These are phyloP conservation scores for Deilephila elpenor DNA, from an alignment of 2,888 invertebrate genomes.

Conservation along the genomic window DNA sequence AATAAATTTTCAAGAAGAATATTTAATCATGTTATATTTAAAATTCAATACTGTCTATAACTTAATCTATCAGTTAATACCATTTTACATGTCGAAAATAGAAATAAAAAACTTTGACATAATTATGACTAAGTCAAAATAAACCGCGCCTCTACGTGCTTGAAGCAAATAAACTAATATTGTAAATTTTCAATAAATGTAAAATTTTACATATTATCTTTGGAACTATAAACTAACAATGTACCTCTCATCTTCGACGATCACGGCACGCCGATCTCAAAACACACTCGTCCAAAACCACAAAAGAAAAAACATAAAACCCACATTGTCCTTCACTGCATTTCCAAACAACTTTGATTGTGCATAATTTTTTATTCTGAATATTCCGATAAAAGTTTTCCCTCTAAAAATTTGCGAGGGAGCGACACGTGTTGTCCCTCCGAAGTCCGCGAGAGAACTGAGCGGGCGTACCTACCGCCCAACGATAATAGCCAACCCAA, in stretches of 20 bases:
- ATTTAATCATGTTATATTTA: too few relatives aligned
- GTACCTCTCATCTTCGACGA: conserved; percentile 68
- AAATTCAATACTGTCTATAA: too few relatives aligned
- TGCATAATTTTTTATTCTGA: not conserved
- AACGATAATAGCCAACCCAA: conserved; percentile 43
- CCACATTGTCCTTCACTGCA: conserved; percentile 20
- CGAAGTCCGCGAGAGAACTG: conserved; percentile 60
- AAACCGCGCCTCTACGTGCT: too few relatives aligned
- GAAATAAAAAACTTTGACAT: too few relatives aligned
- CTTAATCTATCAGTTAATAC: too few relatives aligned
- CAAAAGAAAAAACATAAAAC: conserved; percentile 21
- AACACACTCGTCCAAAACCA: conserved; percentile 34
- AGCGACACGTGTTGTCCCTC: conserved; percentile 51
- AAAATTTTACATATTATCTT: not conserved
- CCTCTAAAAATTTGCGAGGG: conserved; percentile 54
- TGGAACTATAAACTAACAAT: conserved; percentile 35
- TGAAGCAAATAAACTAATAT: too few relatives aligned
- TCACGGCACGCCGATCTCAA: conserved; percentile 45
- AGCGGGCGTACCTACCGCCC: conserved; percentile 30
- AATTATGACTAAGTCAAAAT: too few relatives aligned
- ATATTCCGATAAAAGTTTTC: conserved; percentile 66
- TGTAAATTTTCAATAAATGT: not conserved
- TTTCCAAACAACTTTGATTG: conserved; percentile 9
- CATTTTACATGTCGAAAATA: too few relatives aligned
- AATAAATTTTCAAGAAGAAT: too few relatives aligned